Percentiles rank a stretch among this genome's conserved stretches.
These are phyloP conservation scores for Autographa pulchrina DNA, from an alignment of 2,888 invertebrate species.

Conservation along the genomic window DNA sequence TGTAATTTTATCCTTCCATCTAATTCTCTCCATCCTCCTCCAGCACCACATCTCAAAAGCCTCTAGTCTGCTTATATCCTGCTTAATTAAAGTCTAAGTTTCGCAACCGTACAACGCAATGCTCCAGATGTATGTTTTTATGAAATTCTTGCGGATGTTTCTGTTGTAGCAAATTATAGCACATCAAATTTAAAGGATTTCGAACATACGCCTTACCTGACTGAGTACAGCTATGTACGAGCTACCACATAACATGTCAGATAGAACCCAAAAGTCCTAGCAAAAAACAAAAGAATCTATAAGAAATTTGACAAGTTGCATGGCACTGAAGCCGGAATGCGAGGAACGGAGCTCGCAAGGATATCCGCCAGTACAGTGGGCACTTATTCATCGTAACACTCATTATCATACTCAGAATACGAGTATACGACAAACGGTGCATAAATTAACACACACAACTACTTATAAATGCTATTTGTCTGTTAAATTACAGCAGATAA, in stretches of 20 bases:
- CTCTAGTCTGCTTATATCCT: too few relatives aligned
- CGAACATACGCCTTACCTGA: too few relatives aligned
- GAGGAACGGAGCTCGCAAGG: conserved; percentile 61
- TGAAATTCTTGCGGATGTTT: too few relatives aligned
- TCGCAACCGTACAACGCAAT: too few relatives aligned
- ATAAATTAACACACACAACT: conserved; percentile 59
- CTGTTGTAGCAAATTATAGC: too few relatives aligned
- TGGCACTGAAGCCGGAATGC: conserved; percentile 53
- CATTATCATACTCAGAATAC: conserved; percentile 63
- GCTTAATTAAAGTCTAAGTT: too few relatives aligned
- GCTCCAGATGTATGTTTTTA: too few relatives aligned
- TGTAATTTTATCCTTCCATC: too few relatives aligned
- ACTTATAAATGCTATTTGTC: conserved; percentile 59
- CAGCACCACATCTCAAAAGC: too few relatives aligned
- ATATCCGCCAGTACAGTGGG: conserved; percentile 63
- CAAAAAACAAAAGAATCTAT: conserved; percentile 38
- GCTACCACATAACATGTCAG: neutral
- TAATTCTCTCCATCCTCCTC: too few relatives aligned
- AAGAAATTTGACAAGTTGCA: conserved; percentile 49
- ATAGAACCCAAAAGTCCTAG: neutral
- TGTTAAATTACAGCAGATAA: conserved; percentile 51
- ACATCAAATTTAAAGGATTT: too few relatives aligned
- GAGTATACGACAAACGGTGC: conserved; percentile 48
- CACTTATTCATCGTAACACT: conserved; percentile 72
- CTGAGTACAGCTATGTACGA: too few relatives aligned